Evolutionary conservation across 2,888 invertebrate genomes (phyloP).

Genomic region (Drosophila meridionalis): DNA sequence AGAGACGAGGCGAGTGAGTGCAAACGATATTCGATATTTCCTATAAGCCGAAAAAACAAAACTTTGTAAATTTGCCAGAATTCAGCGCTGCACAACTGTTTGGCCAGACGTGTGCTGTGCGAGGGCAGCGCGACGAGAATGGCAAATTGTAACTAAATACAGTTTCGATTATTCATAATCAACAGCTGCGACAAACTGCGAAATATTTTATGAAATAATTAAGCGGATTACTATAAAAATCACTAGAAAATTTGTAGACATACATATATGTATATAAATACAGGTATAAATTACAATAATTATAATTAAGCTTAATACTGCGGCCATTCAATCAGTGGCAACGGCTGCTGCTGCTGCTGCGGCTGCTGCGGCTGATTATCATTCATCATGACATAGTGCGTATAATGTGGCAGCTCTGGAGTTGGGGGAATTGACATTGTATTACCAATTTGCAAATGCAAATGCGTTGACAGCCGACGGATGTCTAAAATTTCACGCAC

Average conservation of each 20-base stretch:
- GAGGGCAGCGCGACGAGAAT: neutral
- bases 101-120: slow-evolving; percentile 9
- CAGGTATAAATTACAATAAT: slow-evolving; percentile 15
- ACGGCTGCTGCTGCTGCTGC: neutral
- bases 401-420: neutral
- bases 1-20: slow-evolving; percentile 4
- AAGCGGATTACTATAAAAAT: slow-evolving; percentile 34
- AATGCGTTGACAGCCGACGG: slow-evolving; percentile 46
- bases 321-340: slow-evolving; percentile 19
- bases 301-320: slow-evolving; percentile 38
- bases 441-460: slow-evolving; percentile 72
- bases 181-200: slow-evolving; percentile 13
- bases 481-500: slow-evolving; percentile 28
- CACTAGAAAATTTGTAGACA: neutral
- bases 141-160: slow-evolving; percentile 14
- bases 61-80: slow-evolving; percentile 5
- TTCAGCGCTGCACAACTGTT: slow-evolving; percentile 25
- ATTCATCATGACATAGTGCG: slow-evolving; percentile 2
- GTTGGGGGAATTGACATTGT: slow-evolving; percentile 29
- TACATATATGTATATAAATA: neutral
- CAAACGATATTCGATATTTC: neutral
- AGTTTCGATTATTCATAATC: slow-evolving; percentile 8
- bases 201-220: slow-evolving; percentile 23
- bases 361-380: slow-evolving; percentile 2
- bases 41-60: neutral